These are phyloP conservation scores for Chironomus tepperi DNA, from an alignment of 1,140 invertebrate genomes.

Conservation along the genomic window DNA sequence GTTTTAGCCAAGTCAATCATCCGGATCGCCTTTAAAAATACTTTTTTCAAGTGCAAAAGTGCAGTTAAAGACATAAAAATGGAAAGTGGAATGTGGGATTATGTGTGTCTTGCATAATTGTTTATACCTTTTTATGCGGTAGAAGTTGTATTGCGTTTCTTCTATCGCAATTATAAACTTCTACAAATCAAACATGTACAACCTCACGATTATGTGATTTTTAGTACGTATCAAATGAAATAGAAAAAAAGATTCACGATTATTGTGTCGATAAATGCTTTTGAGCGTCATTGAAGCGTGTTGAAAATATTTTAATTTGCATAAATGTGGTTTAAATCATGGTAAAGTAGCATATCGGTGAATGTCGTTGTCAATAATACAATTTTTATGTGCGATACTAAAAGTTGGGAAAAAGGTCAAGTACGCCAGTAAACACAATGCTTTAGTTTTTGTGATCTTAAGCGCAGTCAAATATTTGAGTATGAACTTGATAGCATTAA, in stretches of 20 bases:
- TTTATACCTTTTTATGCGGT: neutral
- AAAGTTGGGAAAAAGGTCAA: neutral
- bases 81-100: conserved; percentile 6
- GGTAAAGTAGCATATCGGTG: neutral
- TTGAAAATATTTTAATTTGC: neutral
- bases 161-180: neutral
- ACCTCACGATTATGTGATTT: neutral
- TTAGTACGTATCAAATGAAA: too few species aligned
- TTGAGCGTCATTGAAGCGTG: neutral
- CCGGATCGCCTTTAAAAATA: neutral
- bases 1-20: neutral
- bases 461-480: too few species aligned
- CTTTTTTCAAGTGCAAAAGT: neutral
- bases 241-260: neutral
- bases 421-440: neutral
- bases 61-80: neutral
- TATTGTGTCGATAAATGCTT: neutral
- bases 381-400: neutral
- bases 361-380: neutral
- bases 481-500: too few species aligned
- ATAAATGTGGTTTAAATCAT: neutral
- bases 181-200: neutral
- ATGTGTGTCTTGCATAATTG: neutral
- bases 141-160: neutral
- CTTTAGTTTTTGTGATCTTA: too few species aligned